Percentiles rank a stretch among this genome's conserved stretches.
These are phyloP conservation scores for Chionomys nivalis DNA, from an alignment of 2,113 vertebrate genomes.

Conservation along the genomic window DNA sequence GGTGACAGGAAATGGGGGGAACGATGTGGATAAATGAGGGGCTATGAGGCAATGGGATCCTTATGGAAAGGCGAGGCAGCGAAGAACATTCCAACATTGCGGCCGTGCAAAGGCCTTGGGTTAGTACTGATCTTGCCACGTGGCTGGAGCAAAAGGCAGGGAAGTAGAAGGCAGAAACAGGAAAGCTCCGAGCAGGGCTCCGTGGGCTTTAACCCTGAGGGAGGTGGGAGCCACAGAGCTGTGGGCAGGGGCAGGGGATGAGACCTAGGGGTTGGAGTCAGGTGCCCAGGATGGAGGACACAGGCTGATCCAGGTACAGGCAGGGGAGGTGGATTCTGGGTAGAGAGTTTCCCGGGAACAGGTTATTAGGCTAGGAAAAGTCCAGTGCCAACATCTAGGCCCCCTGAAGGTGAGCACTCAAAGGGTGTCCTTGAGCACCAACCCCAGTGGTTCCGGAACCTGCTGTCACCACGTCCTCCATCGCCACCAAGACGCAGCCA, in stretches of 20 bases:
- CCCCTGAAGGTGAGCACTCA: background rate
- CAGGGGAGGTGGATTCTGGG: background rate
- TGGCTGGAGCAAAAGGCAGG: background rate
- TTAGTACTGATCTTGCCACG: background rate
- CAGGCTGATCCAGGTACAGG: background rate
- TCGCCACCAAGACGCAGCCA: background rate
- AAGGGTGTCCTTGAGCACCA: background rate
- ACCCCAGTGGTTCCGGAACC: background rate
- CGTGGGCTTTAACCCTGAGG: background rate
- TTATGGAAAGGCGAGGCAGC: no score
- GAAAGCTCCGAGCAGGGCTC: background rate
- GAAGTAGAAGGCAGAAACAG: background rate
- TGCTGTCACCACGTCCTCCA: background rate
- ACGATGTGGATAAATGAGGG: background rate
- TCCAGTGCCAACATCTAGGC: background rate
- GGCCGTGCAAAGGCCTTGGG: background rate
- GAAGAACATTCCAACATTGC: no score
- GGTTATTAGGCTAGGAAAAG: background rate
- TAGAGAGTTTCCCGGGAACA: background rate
- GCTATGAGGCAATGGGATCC: background rate
- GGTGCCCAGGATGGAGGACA: background rate
- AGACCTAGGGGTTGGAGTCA: no score
- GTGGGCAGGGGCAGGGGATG: no score
- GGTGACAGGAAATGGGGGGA: background rate
- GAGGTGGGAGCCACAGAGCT: background rate